These are phyloP conservation scores for Rhinopithecus roxellana DNA, from an alignment of 2,113 vertebrate genomes.

Conservation along the genomic window DNA sequence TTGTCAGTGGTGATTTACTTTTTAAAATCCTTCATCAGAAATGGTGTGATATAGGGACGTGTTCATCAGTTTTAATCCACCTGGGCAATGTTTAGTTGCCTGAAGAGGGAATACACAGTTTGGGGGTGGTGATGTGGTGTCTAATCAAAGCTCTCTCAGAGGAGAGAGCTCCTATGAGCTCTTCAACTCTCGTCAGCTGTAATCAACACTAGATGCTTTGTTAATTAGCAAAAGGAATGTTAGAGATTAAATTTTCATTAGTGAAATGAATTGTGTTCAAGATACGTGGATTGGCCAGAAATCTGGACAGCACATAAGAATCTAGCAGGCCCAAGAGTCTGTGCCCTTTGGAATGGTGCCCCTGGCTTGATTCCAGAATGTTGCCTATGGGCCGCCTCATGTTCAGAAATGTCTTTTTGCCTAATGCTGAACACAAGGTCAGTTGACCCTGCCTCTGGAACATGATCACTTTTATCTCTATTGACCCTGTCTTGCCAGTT, in stretches of 20 bases:
- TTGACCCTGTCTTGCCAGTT: neutral
- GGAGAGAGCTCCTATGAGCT: neutral
- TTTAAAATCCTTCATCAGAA: neutral
- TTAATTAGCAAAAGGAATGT: neutral
- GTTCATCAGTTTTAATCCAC: neutral
- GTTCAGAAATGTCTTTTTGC: neutral
- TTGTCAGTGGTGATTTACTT: neutral
- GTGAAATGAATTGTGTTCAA: neutral
- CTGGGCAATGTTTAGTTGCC: neutral
- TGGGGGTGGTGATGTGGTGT: neutral
- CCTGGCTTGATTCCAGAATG: neutral
- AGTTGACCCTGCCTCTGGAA: neutral
- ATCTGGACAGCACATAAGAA: neutral
- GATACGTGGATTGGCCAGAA: neutral
- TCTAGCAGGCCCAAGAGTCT: neutral
- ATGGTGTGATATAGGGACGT: neutral
- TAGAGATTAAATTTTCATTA: neutral
- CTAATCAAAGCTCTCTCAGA: neutral
- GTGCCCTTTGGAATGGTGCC: neutral
- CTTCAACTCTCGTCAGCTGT: neutral
- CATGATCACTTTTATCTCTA: neutral
- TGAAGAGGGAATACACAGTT: neutral
- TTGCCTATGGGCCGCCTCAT: neutral
- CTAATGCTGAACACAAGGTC: neutral
- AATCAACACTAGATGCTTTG: neutral